phyloP scores from a whole-genome alignment of 1,140 invertebrate genomes.

The Stratiolaelaps scimitus region DNA sequence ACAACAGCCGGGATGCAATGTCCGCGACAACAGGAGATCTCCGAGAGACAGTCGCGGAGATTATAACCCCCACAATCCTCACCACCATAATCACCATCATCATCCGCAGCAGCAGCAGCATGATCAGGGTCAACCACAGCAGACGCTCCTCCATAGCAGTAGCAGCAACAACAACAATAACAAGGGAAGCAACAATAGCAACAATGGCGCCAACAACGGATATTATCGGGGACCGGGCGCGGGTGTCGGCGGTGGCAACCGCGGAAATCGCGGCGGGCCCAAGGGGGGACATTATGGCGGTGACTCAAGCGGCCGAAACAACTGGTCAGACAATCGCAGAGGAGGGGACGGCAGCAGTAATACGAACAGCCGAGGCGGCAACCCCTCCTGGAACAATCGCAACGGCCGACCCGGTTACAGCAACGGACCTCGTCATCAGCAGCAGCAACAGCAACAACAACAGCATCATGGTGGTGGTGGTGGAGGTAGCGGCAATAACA shows the following conservation, averaged over 20 bases:
- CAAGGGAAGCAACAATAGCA: not conserved
- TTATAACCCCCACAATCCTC: constrained; percentile 5
- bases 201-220: not conserved
- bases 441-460: no score
- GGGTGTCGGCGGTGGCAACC: not conserved
- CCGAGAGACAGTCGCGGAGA: constrained; percentile 7
- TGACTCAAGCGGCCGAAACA: not conserved
- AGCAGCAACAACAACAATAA: constrained; percentile 16
- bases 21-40: no score
- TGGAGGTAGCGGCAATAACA: not conserved
- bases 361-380: not conserved
- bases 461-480: not conserved
- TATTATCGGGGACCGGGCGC: not conserved
- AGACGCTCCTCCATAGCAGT: no score
- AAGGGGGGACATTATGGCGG: not conserved
- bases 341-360: not conserved
- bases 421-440: constrained; percentile 6
- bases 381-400: not conserved
- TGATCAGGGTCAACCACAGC: no score
- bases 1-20: no score
- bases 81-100: not conserved
- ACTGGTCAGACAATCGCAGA: constrained; percentile 9
- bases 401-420: not conserved
- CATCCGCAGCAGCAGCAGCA: constrained; percentile 3
- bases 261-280: not conserved